A percentile compares a stretch with the other conserved stretches of the same genome.
These are phyloP conservation scores for Caenorhabditis angaria DNA, from an alignment of 2,888 invertebrate genomes.

Conservation along the genomic window DNA sequence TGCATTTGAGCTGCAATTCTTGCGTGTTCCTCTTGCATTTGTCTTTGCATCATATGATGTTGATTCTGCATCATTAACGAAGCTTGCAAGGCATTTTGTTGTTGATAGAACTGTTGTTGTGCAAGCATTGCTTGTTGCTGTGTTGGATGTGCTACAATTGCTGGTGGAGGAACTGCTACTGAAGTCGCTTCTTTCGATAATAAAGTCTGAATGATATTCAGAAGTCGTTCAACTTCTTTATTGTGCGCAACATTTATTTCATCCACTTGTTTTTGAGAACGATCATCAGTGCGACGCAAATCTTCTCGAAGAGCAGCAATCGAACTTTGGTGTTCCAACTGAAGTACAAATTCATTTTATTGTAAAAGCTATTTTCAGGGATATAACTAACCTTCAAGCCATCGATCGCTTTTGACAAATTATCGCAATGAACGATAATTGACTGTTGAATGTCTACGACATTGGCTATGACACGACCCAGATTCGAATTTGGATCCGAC, in stretches of 20 bases:
- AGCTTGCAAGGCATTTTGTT: slow-evolving; percentile 1
- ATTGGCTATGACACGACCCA: slow-evolving; percentile 45
- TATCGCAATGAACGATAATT: slow-evolving; percentile 33
- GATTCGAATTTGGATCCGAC: slow-evolving; percentile 8
- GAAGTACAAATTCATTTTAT: slow-evolving; percentile 5
- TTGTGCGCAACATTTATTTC: slow-evolving; percentile 26
- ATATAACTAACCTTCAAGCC: slow-evolving; percentile 36
- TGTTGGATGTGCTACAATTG: slow-evolving; percentile 11
- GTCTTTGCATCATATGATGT: not conserved
- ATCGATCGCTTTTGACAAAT: slow-evolving; percentile 42
- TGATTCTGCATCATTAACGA: not conserved
- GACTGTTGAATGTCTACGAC: slow-evolving; percentile 55
- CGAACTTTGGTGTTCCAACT: slow-evolving; percentile 32
- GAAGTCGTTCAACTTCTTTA: slow-evolving; percentile 48
- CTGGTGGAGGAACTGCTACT: not conserved
- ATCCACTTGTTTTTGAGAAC: slow-evolving; percentile 22
- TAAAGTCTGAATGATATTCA: slow-evolving; percentile 40
- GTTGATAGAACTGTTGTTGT: slow-evolving; percentile 30
- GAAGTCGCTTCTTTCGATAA: slow-evolving; percentile 17
- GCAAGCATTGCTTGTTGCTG: slow-evolving; percentile 7
- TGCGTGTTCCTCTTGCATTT: not conserved
- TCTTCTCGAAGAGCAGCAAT: slow-evolving; percentile 39
- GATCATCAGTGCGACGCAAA: slow-evolving; percentile 34
- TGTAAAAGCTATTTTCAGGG: not conserved
- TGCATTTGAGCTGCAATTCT: slow-evolving; percentile 14